Evolutionary conservation across 2,888 invertebrate genomes (phyloP), one percentile per base, ranked within the genome.

Genomic region (Automeris io): DNA sequence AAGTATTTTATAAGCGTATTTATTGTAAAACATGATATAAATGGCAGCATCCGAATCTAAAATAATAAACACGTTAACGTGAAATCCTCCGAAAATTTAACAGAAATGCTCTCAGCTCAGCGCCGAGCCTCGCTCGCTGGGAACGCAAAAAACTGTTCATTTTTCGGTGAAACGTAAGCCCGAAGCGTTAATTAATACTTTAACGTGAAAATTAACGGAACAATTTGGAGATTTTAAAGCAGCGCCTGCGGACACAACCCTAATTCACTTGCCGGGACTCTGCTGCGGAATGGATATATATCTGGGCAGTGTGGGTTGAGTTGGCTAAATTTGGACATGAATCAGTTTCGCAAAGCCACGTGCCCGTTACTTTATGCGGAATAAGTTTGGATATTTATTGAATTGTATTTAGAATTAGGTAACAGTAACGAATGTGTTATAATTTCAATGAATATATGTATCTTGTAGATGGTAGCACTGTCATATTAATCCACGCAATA

Each of bases 171-270:
- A 33, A 38, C 8, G 33, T 24, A 35, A 11, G 29, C 29, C 21
- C 13, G 24, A 33, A 42, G 35, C 11, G 37, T 43, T 45, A 50
- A 50, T 45, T 46, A 44, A 43, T 46, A 48, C 36, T 42, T 42
- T 42, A 33, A 42, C 33, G 45, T 22, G 33, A 43, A 41, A 42
- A 56, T 52, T 46, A 43, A 47, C 42, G 39, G 39, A 29, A 40
- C 37, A 36, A 46, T 47, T 48, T 22, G 40, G 41, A 43, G 45
- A 46, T 52, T 47, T 47, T 23, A 40, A 36, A 41, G 39, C 40
- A 24, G 26, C n/a, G 18, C 18, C 31, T 7, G 23, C 22, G 31
- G 11, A 18, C 11, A n/a, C 12, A 5, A 11, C 25, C 12, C 25
- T 12, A 26, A 23, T 7, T 2, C 22, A n/a, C 7, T 6, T n/a